Evolutionary conservation across 2,888 invertebrate species (phyloP), one percentile per base, ranked within the genome.

Genomic region (Zeuzera pyrina): DNA sequence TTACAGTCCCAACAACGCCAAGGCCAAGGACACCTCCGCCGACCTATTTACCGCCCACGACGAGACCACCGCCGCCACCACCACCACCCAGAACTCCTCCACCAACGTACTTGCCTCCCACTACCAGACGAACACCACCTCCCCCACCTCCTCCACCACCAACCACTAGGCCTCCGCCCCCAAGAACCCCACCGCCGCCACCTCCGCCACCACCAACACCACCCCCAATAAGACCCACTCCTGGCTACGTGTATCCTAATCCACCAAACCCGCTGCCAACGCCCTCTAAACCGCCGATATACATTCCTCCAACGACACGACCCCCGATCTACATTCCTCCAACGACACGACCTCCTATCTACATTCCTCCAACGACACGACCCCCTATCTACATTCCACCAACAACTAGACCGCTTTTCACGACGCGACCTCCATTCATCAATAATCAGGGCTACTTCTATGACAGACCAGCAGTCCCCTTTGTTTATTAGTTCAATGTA

Each of bases 371-470:
- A 33, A 32, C 12, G 47, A 38, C 30, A n/a, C 10, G 15, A 10
- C 41, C 35, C 6, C 25, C 30, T 2, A 15, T 26, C 6, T 38
- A 38, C 15, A 21, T 35, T 10, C 39, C 36, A 3, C 39, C 39
- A 6, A 58, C 76, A 11, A 72, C 73, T 2, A 57, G 76, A 45
- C 67, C 71, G 1, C 69, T 76, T 7, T 78, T 65, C n/a, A 59
- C 76, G 14, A 72, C 73, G 2, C 57, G 77, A 45, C 67, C 71
- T 1, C 70, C 77, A 4, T 79, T 65, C 43, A 48, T 73, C 3
- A 59, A 64, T 35, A 62, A 78, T 34, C 51, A 81, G 40, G 83
- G 74, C 1, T 84, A 84, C 40, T 81, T 57, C 51, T 84, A 84
- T 61, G 81, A 84, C 36, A 62, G 62, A 49, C 84, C 84, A 5